Evolutionary conservation across 1,140 invertebrate genomes (phyloP).

Genomic region (Tribolium madens): DNA sequence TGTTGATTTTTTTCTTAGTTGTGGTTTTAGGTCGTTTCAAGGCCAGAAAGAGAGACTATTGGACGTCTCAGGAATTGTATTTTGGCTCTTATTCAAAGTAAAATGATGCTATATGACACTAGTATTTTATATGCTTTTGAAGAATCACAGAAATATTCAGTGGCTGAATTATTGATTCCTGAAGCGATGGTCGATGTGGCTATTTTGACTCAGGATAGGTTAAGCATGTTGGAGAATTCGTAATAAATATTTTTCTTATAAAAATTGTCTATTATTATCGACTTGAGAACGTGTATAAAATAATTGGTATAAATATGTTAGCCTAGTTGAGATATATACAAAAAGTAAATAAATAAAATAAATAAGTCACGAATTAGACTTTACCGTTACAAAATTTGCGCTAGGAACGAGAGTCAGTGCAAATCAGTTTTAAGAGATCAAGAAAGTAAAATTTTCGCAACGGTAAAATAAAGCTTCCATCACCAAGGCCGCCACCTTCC

Average conservation of each 20-base stretch:
- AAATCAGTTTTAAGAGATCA: constrained; percentile 22
- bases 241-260: constrained; percentile 39
- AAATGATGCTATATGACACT: constrained; percentile 93
- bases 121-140: constrained; percentile 93
- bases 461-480: constrained; percentile 53
- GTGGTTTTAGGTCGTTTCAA: constrained; percentile 74
- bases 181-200: constrained; percentile 86
- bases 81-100: constrained; percentile 83
- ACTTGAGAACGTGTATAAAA: constrained; percentile 35
- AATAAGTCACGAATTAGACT: constrained; percentile 40
- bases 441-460: constrained; percentile 48
- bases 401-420: constrained; percentile 44
- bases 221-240: constrained; percentile 64
- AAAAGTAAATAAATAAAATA: constrained; percentile 51
- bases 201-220: constrained; percentile 75
- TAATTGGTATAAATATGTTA: constrained; percentile 34
- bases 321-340: constrained; percentile 52
- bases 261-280: constrained; percentile 24
- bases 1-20: constrained; percentile 32
- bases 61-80: constrained; percentile 92
- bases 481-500: constrained; percentile 41
- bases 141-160: constrained; percentile 85
- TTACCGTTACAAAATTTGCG: constrained; percentile 56
- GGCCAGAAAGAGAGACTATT: constrained; percentile 83
- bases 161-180: constrained; percentile 83